These are phyloP conservation scores for Brenthis daphne DNA, from an alignment of 2,888 invertebrate species.

Conservation along the genomic window DNA sequence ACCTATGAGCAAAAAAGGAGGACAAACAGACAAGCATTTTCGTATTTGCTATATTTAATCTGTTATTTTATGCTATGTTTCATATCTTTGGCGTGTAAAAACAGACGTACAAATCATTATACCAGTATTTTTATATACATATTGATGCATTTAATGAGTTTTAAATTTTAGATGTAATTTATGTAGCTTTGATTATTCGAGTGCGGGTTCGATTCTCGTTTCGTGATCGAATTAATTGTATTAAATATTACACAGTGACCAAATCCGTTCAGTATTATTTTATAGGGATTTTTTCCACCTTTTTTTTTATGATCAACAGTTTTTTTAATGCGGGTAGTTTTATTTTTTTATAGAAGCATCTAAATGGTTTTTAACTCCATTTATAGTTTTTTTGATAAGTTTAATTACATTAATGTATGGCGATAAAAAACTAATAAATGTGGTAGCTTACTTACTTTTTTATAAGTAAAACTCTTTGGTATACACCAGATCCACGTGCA, in stretches of 20 bases:
- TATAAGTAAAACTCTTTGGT: too few relatives aligned
- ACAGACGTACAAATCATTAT: slow-evolving; percentile 44
- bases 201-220: slow-evolving; percentile 1
- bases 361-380: too few relatives aligned
- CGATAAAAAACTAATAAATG: too few relatives aligned
- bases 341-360: not conserved
- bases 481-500: too few relatives aligned
- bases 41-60: not conserved
- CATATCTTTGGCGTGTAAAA: slow-evolving; percentile 19
- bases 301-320: slow-evolving; percentile 3
- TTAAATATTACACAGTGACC: slow-evolving; percentile 18
- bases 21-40: too few relatives aligned
- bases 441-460: too few relatives aligned
- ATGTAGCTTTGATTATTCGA: not conserved
- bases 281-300: not conserved
- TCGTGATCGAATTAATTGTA: slow-evolving; percentile 5
- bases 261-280: slow-evolving; percentile 32
- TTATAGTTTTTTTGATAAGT: too few relatives aligned
- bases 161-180: slow-evolving; percentile 28
- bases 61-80: slow-evolving; percentile 1
- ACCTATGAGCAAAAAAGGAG: too few relatives aligned
- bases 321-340: slow-evolving; percentile 15
- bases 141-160: slow-evolving; percentile 57
- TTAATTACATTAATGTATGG: too few relatives aligned
- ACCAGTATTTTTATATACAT: slow-evolving; percentile 65